These are phyloP conservation scores for Drosophila cognata DNA, from an alignment of 2,888 invertebrate species.

Conservation along the genomic window DNA sequence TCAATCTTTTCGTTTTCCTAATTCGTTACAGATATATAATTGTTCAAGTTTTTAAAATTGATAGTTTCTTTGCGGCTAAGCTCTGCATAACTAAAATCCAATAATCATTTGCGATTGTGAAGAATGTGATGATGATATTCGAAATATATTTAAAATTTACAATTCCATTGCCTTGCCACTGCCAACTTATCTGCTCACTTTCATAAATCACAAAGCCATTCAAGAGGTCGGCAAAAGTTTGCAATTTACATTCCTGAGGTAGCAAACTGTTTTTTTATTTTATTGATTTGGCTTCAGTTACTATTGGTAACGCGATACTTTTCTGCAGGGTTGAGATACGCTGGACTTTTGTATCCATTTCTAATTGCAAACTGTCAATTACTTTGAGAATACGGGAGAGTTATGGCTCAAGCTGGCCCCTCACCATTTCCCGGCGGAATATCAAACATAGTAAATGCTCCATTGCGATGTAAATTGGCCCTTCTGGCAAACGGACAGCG, in stretches of 20 bases:
- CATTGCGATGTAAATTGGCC: conserved; percentile 61
- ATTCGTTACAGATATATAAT: neutral
- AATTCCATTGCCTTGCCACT: neutral
- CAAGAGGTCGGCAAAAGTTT: conserved; percentile 4
- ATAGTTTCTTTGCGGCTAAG: neutral
- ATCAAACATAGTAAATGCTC: conserved; percentile 7
- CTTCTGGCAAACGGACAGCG: conserved; percentile 73
- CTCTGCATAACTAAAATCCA: neutral
- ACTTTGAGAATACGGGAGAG: conserved; percentile 45
- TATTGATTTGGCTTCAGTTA: neutral
- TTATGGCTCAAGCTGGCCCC: conserved; percentile 47
- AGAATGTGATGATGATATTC: neutral
- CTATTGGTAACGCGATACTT: conserved; percentile 68
- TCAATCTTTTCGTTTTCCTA: neutral
- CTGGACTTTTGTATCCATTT: conserved; percentile 68
- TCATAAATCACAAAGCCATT: conserved; percentile 30
- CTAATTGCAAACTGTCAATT: conserved; percentile 80
- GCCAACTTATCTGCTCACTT: conserved; percentile 7
- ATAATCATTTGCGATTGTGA: neutral
- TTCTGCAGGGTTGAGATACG: conserved; percentile 31
- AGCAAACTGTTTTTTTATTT: neutral
- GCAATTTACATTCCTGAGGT: conserved; percentile 18
- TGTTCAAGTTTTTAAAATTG: neutral
- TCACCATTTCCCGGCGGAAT: conserved; percentile 62
- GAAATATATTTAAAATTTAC: neutral